Evolutionary conservation across 1,140 invertebrate genomes (phyloP), one percentile per base, ranked within the genome.

Genomic region (Thaumetopoea pityocampa): DNA sequence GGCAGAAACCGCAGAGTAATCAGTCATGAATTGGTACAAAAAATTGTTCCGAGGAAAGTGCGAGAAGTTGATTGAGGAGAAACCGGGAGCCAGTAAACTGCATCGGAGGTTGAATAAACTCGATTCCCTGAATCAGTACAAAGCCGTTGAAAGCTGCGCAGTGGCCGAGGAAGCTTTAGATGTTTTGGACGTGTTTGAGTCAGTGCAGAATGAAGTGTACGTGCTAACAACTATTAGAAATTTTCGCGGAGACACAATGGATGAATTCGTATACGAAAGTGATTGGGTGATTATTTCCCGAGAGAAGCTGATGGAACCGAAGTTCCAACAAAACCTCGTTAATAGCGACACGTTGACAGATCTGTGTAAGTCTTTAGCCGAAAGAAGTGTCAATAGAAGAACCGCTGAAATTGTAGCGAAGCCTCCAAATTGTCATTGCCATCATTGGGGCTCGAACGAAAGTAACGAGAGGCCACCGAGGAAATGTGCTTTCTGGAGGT

Each of bases 1-100:
- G 87, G 87, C 46, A 85, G 83, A 60, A 88, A 89, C 87, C 87
- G 87, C 76, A 79, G 64, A 60, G 76, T 67, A 38, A 88, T 88
- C 43, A 70, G 84, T 49, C 87, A 89, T 88, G 88, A 88, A 74
- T 61, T 89, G 87, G 88, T 88, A 87, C 87, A 89, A 64, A 89
- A 89, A 71, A 79, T 88, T 83, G 86, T 89, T 79, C 79, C 77
- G 23, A 74, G 83, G 55, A 86, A 86, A 61, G 56, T 70, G 28
- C 77, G 87, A 22, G 85, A 88, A 53, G 64, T 66, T 12, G 42
- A 52, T 36, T 63, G 74, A 69, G 30, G 29, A 48, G 5, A 32
- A 26, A 23, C 24, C 22, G 1, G 30, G 45, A 6, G 22, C 17
- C n/a, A 48, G 47, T 23, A 58, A 53, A 23, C 5, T 2, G 20